Base-by-base conservation (phyloP, 2,113 vertebrate species). In the Gyps fulvus region DNA sequence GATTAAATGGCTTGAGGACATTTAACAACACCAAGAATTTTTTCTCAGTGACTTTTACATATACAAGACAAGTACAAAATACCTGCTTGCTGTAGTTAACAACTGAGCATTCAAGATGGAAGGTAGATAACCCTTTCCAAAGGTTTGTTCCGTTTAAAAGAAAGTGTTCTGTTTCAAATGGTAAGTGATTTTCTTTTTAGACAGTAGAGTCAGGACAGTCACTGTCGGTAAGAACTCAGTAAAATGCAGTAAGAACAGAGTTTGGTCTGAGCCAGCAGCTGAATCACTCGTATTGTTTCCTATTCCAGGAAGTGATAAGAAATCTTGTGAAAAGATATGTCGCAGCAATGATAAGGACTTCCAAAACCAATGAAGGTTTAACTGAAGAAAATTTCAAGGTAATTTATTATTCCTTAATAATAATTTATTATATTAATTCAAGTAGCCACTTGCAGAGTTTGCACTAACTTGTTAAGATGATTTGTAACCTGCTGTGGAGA, bases 361-460 rank as follows among this genome's bases (percentile, higher is more conserved):
- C 99, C 78, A 99, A 99, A 98, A 99, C 99, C 40, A 99, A 99
- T 2, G 99, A 99, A 94, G 99, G 99, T 9, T 98, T 99, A 95
- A 99, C 99, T 6, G 99, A 99, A 98, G 99, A 99, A 96, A 99
- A 99, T 90, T 99, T 99, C 81, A 99, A 99, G 99, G 99, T 99
- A 97, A 97, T 67, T 78, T 70, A 15, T 66, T 83, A 32, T 54
- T 91, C 49, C 27, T 36, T 65, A 54, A 9, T n/a, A 71, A 47
- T 59, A 36, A 57, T 57, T 45, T 34, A 34, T n/a, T 83, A 17
- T 27, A n/a, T 43, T 34, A 45, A 73, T 54, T 70, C 59, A 57
- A 79, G 47, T 32, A 45, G 54, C 43, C 32, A 7, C 67, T 74
- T 49, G 34, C 21, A 65, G 59, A 58, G 69, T 34, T 77, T 2